Conservation (phyloP, 2,888 invertebrate species). For the Strigamia maritima region DNA sequence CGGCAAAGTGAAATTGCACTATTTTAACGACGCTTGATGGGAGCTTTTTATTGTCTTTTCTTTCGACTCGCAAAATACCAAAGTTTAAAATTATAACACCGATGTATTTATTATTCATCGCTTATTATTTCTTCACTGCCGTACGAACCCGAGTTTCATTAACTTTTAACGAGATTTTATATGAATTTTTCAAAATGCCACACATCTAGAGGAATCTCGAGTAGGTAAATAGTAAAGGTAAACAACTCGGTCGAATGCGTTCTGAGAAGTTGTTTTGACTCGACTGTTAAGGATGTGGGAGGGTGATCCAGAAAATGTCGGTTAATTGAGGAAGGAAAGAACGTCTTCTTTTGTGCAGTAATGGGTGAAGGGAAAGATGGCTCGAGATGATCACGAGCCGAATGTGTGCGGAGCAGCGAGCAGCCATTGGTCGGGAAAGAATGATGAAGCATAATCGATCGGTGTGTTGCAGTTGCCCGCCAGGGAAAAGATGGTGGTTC, state of each 20-base stretch:
- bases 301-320: background rate
- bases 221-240: background rate
- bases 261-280: background rate
- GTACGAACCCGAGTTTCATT: background rate
- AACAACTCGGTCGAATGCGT: background rate
- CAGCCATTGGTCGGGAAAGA: conserved; percentile 4
- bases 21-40: background rate
- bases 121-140: background rate
- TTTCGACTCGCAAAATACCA: background rate
- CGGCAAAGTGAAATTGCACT: background rate
- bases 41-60: background rate
- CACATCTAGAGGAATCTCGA: background rate
- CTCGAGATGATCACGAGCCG: background rate
- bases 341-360: background rate
- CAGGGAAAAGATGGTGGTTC: conserved; percentile 20
- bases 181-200: background rate
- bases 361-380: conserved; percentile 1
- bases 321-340: conserved; percentile 23
- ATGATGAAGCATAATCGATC: conserved; percentile 26
- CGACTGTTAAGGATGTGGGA: background rate
- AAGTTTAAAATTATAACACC: background rate
- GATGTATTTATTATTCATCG: too few species aligned
- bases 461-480: conserved; percentile 34
- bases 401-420: background rate
- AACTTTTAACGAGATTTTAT: background rate